phyloP scores from a whole-genome alignment of 2,888 invertebrate genomes.

The Cryptocephalus primarius region DNA sequence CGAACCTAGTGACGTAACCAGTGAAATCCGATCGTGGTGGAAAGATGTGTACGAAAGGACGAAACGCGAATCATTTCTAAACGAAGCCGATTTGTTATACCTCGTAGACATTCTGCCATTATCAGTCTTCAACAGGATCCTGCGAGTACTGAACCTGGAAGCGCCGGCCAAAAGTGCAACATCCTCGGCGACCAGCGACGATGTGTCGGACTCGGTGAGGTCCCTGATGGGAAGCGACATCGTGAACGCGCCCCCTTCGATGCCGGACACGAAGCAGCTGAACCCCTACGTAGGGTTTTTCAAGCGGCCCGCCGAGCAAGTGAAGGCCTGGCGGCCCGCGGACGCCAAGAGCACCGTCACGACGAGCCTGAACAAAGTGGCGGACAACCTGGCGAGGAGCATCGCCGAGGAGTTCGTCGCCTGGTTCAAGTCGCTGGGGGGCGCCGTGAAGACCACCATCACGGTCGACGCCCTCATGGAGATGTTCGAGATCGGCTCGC shows the following conservation, averaged over 20 bases:
- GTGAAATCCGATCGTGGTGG: too few species aligned
- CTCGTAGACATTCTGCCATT: too few species aligned
- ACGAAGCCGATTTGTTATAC: background rate
- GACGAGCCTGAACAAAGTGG: conserved; percentile 26
- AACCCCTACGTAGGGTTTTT: conserved; percentile 28
- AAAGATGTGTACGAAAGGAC: background rate
- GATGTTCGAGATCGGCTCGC: conserved; percentile 45
- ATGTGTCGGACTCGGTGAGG: too few species aligned
- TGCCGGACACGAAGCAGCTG: too few species aligned
- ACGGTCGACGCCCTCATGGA: conserved; percentile 28
- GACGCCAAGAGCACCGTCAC: conserved; percentile 28
- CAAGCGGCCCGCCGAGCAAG: conserved; percentile 25
- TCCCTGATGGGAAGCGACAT: too few species aligned
- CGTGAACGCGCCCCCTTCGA: too few species aligned
- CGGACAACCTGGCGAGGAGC: conserved; percentile 28
- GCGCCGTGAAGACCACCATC: conserved; percentile 20
- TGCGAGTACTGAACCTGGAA: too few species aligned
- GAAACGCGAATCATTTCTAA: background rate
- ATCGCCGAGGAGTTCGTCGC: conserved; percentile 32
- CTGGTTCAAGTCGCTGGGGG: conserved; percentile 28
- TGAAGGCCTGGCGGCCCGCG: conserved; percentile 30
- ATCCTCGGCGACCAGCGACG: too few species aligned
- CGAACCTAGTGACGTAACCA: too few species aligned
- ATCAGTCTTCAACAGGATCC: too few species aligned
- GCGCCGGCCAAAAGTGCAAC: too few species aligned